Base-by-base conservation (phyloP, 1,140 invertebrate species). In the Branchinecta lynchi region DNA sequence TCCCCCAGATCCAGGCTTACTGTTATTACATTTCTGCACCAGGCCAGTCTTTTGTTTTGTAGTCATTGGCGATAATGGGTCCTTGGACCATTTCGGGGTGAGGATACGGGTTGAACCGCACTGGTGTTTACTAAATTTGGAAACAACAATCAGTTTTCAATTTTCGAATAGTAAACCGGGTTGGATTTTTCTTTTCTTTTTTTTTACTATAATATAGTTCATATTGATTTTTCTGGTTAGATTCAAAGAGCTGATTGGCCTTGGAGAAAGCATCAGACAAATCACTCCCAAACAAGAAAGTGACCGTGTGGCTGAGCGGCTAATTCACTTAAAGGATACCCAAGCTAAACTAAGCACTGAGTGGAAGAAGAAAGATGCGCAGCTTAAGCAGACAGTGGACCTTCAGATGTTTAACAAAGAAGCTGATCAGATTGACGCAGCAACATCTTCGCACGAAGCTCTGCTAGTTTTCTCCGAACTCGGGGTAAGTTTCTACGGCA, bases 341-440 rank as follows among this genome's bases (percentile, higher is more conserved):
- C 85, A 93, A 74, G 83, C 85, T 70, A 84, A 86, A 5, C 85
- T 96, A 0, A 80, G 81, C 51, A 65, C 85, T 71, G 87, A 86
- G 44, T 95, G 91, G 89, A 79, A 84, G 60, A 84, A 89, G 45
- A 94, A 94, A 76, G 86, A 91, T 43, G 84, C 86, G 67, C 89
- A 88, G 84, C 79, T 95, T 44, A 83, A 87, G 72, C 91, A 96
- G 76, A 88, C 89, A 72, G 80, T 92, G 17, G 89, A 95, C 74
- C 79, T 96, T 67, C 89, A 92, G 79, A 84, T 89, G 71, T 96
- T 98, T 79, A 96, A 95, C 77, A 85, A 91, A 68, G 96, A 99
- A 80, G 95, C 94, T 0, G 94, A 98, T 79, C 91, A 96, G 76
- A 94, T 98, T 71, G 95, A 98, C 80, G 92, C 94, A 0, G 88